Conservation (phyloP, 2,113 vertebrate genomes). For the Pelecanus crispus region DNA sequence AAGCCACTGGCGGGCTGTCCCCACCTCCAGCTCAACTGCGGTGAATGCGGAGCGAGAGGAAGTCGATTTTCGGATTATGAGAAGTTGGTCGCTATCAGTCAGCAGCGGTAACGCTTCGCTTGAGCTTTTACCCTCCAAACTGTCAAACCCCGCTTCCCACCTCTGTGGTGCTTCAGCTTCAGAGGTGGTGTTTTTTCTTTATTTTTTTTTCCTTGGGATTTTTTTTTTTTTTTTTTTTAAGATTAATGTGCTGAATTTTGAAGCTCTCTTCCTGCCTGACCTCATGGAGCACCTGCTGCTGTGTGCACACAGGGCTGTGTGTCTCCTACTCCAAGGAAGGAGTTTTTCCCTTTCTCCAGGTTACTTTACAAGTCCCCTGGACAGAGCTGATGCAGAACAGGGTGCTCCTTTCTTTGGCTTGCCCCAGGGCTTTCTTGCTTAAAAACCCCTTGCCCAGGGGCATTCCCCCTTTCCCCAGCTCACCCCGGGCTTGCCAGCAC, state of each 20-base stretch:
- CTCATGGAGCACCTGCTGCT: background rate
- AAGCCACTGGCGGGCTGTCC: background rate
- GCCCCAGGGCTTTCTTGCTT: background rate
- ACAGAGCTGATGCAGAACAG: background rate
- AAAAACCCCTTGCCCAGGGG: background rate
- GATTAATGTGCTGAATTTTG: background rate
- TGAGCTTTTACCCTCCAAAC: background rate
- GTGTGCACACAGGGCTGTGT: background rate
- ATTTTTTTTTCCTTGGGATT: background rate
- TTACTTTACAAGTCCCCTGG: background rate
- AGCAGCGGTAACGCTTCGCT: background rate
- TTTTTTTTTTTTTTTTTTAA: background rate
- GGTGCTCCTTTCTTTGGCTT: background rate
- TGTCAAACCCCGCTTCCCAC: background rate
- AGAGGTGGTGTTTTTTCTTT: background rate
- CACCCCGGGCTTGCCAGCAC: rapidly evolving
- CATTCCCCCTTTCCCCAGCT: background rate
- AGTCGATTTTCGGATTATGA: background rate
- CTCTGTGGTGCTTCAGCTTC: rapidly evolving
- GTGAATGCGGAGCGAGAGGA: background rate
- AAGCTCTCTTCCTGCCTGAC: background rate
- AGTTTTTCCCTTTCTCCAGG: background rate
- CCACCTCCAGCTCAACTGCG: background rate
- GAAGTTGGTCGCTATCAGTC: background rate
- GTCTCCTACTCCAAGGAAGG: background rate